Evolutionary conservation across 1,140 invertebrate species (phyloP).

Genomic region (Anagrus nilaparvatae): DNA sequence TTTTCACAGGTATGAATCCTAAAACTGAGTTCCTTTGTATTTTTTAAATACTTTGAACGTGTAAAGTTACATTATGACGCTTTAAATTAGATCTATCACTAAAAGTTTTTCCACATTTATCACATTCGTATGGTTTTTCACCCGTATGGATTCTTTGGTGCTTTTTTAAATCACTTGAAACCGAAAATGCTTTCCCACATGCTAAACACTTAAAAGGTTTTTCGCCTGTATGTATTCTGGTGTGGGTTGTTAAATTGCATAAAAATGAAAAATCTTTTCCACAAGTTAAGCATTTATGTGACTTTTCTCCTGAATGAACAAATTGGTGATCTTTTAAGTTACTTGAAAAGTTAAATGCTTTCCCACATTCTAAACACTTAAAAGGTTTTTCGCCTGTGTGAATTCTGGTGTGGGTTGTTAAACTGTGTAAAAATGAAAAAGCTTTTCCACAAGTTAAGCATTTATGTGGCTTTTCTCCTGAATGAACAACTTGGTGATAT

Average conservation of each 20-base stretch:
- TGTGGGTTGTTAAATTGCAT: conserved; percentile 87
- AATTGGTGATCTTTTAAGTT: conserved; percentile 86
- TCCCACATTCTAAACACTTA: conserved; percentile 80
- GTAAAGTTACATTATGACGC: too few relatives aligned
- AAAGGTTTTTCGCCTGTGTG: conserved; percentile 93
- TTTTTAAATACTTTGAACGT: too few relatives aligned
- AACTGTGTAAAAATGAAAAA: conserved; percentile 67
- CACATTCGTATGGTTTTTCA: conserved; percentile 48
- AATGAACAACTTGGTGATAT: too few relatives aligned
- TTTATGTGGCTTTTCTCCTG: too few relatives aligned
- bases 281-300: conserved; percentile 86
- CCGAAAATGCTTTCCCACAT: conserved; percentile 47
- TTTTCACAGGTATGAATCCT: too few relatives aligned
- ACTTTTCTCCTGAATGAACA: conserved; percentile 91
- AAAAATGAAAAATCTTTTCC: conserved; percentile 84
- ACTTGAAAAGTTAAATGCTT: conserved; percentile 87
- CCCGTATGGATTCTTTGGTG: conserved; percentile 55
- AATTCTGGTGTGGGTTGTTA: conserved; percentile 86
- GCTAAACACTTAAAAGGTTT: conserved; percentile 68
- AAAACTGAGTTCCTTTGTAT: too few relatives aligned
- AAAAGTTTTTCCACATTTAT: conserved; percentile 50
- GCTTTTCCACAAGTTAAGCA: too few relatives aligned
- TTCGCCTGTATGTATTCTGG: conserved; percentile 79
- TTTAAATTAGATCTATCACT: conserved; percentile 34
- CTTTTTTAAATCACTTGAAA: conserved; percentile 48